Evolutionary conservation across 2,797 vertebrate genomes (phyloP), one percentile per base, ranked within the genome.

Genomic region (Lithobates sylvaticus): DNA sequence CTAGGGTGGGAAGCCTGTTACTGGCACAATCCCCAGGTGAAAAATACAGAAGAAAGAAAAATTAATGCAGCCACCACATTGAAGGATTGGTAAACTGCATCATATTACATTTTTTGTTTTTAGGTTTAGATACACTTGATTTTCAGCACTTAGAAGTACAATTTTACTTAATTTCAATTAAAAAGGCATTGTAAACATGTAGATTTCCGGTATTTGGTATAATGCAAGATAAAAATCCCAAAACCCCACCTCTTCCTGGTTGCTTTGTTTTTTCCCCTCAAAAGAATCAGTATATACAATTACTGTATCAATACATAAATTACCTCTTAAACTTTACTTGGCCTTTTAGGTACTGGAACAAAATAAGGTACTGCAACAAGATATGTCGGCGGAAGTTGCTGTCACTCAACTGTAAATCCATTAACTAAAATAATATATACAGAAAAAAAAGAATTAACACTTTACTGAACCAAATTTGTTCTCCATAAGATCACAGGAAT

Each of bases 241-340:
- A 67, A 67, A 54, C 10, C 2, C 15, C 3, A 54, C 16, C 2
- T 12, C 44, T 18, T 54, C 5, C 16, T 18, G 50, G 50, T 54
- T 4, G 16, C 15, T 50, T 16, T 50, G 47, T 13, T 32, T 0
- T 2, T 0, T 29, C 29, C 29, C 32, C 32, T 4, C 2, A 32
- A 32, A 47, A 47, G 15, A 54, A 13, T 3, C 50, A 16, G 50
- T 5, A 18, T 54, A 18, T 18, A 54, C 50, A 18, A 15, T 54
- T 54, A 54, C 2, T 54, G 16, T 1, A 16, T 16, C 15, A 54
- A 54, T 36, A 15, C 10, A 65, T 39, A 44, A 3, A 16, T 95
- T 91, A 99, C 98, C 98, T 99, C 94, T 99, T 99, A 93, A 99
- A 99, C 92, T 99, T 99, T 90, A 99, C 98, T 88, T 99, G 98